Evolutionary conservation across 2,113 vertebrate species (phyloP).

Genomic region (Cynoglossus semilaevis): DNA sequence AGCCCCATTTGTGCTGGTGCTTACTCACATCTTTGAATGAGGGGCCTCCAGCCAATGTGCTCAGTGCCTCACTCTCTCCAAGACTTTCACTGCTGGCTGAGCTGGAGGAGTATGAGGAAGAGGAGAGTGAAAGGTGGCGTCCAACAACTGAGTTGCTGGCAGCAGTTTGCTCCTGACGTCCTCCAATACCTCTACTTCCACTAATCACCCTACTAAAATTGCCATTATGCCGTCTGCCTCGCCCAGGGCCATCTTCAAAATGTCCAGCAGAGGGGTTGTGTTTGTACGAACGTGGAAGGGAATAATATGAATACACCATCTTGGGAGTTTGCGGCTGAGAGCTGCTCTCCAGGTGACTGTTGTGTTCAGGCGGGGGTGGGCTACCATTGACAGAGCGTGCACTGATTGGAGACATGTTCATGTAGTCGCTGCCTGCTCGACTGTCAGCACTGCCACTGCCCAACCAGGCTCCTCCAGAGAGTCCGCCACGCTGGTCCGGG

Average conservation of each 20-base stretch:
- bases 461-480: conserved; percentile 59
- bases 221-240: conserved; percentile 61
- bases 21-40: conserved; percentile 53
- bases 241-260: conserved; percentile 66
- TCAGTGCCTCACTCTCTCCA: conserved; percentile 66
- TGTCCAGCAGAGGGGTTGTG: conserved; percentile 61
- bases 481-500: conserved; percentile 72
- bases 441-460: conserved; percentile 72
- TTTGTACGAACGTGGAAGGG: conserved; percentile 77
- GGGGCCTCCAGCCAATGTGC: conserved; percentile 30
- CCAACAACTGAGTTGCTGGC: conserved; percentile 28
- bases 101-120: conserved; percentile 79
- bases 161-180: conserved; percentile 43
- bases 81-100: conserved; percentile 82
- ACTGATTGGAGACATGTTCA: conserved; percentile 83
- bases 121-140: conserved; percentile 73
- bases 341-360: conserved; percentile 46
- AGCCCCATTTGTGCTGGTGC: conserved; percentile 59
- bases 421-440: conserved; percentile 75
- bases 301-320: conserved; percentile 78
- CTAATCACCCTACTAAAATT: conserved; percentile 46
- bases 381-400: conserved; percentile 72
- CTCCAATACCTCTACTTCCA: conserved; percentile 34
- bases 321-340: conserved; percentile 70
- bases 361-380: conserved; percentile 60